phyloP scores from a whole-genome alignment of 2,888 invertebrate genomes.

The Nyleta sp. region DNA sequence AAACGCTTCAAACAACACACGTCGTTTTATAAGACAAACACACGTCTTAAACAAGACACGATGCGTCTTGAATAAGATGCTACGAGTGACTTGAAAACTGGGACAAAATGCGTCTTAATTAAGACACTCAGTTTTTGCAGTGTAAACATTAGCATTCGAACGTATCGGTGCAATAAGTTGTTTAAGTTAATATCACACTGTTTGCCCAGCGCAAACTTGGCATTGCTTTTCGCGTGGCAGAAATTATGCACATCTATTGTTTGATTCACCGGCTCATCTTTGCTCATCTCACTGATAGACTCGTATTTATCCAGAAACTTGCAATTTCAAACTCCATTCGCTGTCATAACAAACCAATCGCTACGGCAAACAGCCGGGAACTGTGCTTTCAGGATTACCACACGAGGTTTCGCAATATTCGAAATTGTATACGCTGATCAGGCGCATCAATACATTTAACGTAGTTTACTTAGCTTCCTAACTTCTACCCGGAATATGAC shows the following conservation, averaged over 20 bases:
- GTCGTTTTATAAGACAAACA: no score
- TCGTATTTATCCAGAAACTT: conserved; percentile 51
- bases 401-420: conserved; percentile 36
- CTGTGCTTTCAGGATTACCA: conserved; percentile 52
- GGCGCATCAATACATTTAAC: conserved; percentile 35
- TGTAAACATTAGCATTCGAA: no score
- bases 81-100: no score
- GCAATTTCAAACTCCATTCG: conserved; percentile 55
- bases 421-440: conserved; percentile 46
- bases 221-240: conserved; percentile 9
- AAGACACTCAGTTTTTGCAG: no score
- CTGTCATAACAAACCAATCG: conserved; percentile 58
- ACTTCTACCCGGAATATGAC: neutral
- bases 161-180: no score
- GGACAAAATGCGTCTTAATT: no score
- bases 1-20: no score
- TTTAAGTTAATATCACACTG: conserved; percentile 7
- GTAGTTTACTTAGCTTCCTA: conserved; percentile 27
- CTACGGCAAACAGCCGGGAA: conserved; percentile 42
- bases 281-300: conserved; percentile 37
- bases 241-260: conserved; percentile 43
- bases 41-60: no score
- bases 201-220: conserved; percentile 7
- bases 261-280: conserved; percentile 40
- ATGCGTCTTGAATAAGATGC: no score